Evolutionary conservation across 2,113 vertebrate genomes (phyloP).

Genomic region (Asarcornis scutulata): DNA sequence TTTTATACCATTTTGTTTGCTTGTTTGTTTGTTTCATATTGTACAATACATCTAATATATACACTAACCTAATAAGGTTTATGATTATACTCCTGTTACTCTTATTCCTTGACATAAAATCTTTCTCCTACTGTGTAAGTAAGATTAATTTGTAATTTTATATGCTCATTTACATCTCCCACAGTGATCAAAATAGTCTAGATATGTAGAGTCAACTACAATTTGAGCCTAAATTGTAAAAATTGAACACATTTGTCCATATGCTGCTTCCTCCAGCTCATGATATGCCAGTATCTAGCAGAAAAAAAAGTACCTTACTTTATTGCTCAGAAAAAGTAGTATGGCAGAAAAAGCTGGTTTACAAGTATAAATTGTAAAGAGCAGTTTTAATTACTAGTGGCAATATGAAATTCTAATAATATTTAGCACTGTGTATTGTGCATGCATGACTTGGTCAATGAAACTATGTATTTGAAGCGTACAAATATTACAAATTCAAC

Average conservation of each 20-base stretch:
- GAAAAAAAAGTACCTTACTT: neutral
- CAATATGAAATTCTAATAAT: neutral
- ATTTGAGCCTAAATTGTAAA: neutral
- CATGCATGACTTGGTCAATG: neutral
- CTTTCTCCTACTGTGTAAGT: conserved; percentile 32
- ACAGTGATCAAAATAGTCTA: neutral
- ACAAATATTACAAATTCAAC: neutral
- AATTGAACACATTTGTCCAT: neutral
- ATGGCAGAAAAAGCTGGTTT: neutral
- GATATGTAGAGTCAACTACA: neutral
- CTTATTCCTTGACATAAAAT: conserved; percentile 35
- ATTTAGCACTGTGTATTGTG: neutral
- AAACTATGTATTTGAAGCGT: neutral
- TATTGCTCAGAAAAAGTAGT: neutral
- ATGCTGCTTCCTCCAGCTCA: neutral
- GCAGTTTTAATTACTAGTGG: neutral
- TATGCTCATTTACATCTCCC: conserved; percentile 17
- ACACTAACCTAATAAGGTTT: neutral
- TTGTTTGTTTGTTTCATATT: neutral
- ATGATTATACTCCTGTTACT: conserved; percentile 42
- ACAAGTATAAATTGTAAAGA: neutral
- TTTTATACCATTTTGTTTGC: neutral
- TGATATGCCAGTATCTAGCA: neutral
- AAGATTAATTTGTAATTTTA: conserved; percentile 56
- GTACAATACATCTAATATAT: neutral